Evolutionary conservation across 2,888 invertebrate genomes (phyloP).

Genomic region (Panopea generosa): DNA sequence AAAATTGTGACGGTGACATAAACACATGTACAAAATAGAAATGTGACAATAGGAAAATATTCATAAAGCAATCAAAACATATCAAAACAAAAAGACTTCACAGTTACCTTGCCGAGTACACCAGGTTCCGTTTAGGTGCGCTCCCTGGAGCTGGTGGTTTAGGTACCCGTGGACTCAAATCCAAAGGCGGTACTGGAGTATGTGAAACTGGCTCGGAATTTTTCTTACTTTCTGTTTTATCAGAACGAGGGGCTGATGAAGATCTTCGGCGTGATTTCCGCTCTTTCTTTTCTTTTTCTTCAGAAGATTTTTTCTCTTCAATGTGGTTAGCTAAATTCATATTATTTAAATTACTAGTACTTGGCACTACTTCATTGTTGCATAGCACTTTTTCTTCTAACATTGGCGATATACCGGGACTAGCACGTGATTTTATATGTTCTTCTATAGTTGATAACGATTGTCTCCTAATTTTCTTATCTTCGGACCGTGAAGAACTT

Average conservation of each 20-base stretch:
- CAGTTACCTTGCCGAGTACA: slow-evolving; percentile 75
- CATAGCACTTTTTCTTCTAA: slow-evolving; percentile 48
- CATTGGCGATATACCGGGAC: slow-evolving; percentile 47
- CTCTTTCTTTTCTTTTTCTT: slow-evolving; percentile 37
- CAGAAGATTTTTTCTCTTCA: slow-evolving; percentile 32
- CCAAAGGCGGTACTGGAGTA: slow-evolving; percentile 61
- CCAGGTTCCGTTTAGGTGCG: slow-evolving; percentile 77
- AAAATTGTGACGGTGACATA: neutral
- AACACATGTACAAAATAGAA: neutral
- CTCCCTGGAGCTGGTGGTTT: slow-evolving; percentile 79
- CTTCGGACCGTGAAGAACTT: slow-evolving; percentile 57
- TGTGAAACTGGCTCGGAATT: slow-evolving; percentile 59
- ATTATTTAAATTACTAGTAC: slow-evolving; percentile 33
- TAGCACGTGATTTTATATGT: slow-evolving; percentile 43
- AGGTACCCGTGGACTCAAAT: slow-evolving; percentile 68
- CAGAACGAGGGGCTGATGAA: slow-evolving; percentile 70
- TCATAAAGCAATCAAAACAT: neutral
- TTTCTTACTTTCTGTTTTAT: slow-evolving; percentile 42
- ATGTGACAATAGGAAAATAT: too few species aligned
- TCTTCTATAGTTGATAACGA: slow-evolving; percentile 64
- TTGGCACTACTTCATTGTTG: slow-evolving; percentile 39
- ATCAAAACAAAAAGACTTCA: neutral
- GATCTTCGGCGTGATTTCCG: slow-evolving; percentile 62
- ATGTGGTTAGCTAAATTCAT: slow-evolving; percentile 13
- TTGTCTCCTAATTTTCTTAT: slow-evolving; percentile 51